Evolutionary conservation across 2,797 vertebrate species (phyloP).

Genomic region (Pangasius larnaudii): DNA sequence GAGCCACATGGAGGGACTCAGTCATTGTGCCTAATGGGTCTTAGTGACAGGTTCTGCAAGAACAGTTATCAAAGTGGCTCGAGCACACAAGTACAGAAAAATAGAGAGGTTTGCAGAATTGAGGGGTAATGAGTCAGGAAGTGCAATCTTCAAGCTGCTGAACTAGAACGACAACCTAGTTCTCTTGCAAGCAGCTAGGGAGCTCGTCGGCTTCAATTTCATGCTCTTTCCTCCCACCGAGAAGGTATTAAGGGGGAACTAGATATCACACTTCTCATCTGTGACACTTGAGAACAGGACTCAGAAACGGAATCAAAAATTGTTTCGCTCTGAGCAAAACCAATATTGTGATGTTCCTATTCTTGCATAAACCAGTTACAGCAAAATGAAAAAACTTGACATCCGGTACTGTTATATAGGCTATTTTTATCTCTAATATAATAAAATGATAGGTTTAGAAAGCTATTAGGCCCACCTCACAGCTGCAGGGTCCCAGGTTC

Average conservation of each 20-base stretch:
- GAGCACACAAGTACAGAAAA: background rate
- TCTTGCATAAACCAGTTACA: slow-evolving; percentile 8
- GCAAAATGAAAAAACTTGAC: no score
- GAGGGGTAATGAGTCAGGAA: slow-evolving; percentile 37
- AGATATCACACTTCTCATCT: background rate
- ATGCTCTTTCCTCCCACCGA: slow-evolving; percentile 21
- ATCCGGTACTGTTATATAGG: background rate
- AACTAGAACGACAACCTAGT: slow-evolving; percentile 20
- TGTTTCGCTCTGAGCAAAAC: background rate
- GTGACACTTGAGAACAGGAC: slow-evolving; percentile 3
- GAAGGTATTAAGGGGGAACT: slow-evolving; percentile 4
- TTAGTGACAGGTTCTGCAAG: slow-evolving; percentile 22
- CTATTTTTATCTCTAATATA: background rate
- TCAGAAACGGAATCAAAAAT: background rate
- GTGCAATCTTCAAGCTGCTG: slow-evolving; percentile 26
- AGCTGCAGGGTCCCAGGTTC: background rate
- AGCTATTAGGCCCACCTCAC: background rate
- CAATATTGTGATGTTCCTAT: background rate
- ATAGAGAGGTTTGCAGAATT: slow-evolving; percentile 7
- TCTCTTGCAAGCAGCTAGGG: slow-evolving; percentile 19
- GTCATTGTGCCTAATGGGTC: slow-evolving; percentile 25
- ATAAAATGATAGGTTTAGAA: background rate
- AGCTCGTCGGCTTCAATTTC: slow-evolving; percentile 14
- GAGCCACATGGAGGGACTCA: background rate
- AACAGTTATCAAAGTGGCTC: slow-evolving; percentile 19